Evolutionary conservation across 1,140 invertebrate genomes (phyloP).

Genomic region (Conus betulinus): DNA sequence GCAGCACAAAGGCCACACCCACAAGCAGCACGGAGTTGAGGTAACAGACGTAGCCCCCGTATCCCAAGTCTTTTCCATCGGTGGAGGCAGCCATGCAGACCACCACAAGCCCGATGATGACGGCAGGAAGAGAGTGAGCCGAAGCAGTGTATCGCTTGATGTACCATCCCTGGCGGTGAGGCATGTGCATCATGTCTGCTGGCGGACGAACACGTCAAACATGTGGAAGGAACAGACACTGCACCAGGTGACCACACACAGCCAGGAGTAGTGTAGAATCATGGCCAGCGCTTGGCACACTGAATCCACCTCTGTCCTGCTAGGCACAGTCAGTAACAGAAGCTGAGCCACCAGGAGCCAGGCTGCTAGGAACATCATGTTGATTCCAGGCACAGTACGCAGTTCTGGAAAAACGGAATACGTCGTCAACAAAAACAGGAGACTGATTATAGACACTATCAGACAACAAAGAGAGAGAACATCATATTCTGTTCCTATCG

Average conservation of each 20-base stretch:
- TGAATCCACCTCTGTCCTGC: conserved; percentile 5
- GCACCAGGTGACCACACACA: conserved; percentile 95
- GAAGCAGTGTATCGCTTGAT: conserved; percentile 45
- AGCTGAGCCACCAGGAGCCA: conserved; percentile 56
- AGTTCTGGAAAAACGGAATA: conserved; percentile 54
- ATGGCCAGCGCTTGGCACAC: conserved; percentile 80
- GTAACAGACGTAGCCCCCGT: conserved; percentile 54
- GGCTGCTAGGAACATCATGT: conserved; percentile 55
- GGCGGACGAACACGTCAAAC: conserved; percentile 77
- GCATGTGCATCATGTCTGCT: conserved; percentile 7
- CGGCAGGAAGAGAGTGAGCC: conserved; percentile 29
- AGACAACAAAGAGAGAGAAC: conserved; percentile 39
- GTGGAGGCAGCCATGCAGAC: conserved; percentile 10
- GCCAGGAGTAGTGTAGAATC: conserved; percentile 91
- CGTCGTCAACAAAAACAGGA: conserved; percentile 53
- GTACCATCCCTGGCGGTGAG: conserved; percentile 36
- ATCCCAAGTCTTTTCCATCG: conserved; percentile 41
- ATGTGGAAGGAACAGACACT: conserved; percentile 88
- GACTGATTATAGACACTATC: conserved; percentile 51
- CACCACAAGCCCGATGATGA: conserved; percentile 44
- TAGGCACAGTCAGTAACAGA: conserved; percentile 14
- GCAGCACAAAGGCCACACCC: conserved; percentile 52
- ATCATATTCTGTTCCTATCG: neutral
- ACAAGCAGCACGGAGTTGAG: conserved; percentile 46
- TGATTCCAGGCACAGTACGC: conserved; percentile 58